Evolutionary conservation across 2,888 invertebrate species (phyloP), one percentile per base, ranked within the genome.

Genomic region (Thymelicus acteon): DNA sequence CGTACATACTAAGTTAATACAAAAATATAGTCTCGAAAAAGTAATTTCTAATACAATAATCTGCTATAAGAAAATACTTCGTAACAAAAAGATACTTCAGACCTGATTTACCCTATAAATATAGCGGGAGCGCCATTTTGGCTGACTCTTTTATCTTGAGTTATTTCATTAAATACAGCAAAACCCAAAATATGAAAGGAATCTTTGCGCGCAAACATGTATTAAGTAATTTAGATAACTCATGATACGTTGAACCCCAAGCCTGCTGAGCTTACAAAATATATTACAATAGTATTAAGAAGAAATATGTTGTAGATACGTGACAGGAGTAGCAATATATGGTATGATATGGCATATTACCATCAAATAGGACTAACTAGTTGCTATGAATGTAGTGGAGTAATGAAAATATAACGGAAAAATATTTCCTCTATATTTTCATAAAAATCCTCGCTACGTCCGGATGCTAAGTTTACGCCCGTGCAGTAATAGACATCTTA

Each of bases 291-390:
- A 60, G 85, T 83, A 85, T 87, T 85, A 86, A 77, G 80, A 84
- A 86, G 85, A 87, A 85, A 86, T 88, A 87, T 85, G 83, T 80
- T 72, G 72, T 80, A 82, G 76, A 80, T 81, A 80, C 83, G 83
- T 82, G 83, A 77, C 74, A 74, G 73, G 81, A 79, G 80, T 82
- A 74, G 78, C 77, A 77, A 80, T 77, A 72, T 74, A 77, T 19
- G 19, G 78, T 72, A 63, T 66, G 62, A 19, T 52, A 52, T 7
- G 49, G 49, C 15, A 15, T 15, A 15, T 15, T 49, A n/a, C n/a
- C 49, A 15, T 49, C 49, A 49, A 7, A 6, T 49, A 7, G 49
- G 15, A 49, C 15, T 49, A 15, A 49, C 15, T 49, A 15, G 7
- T 15, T 49, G 6, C 15, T 44, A 7, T 44, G 44, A 44, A 6